These are phyloP conservation scores for Notamacropus eugenii DNA, from an alignment of 2,797 vertebrate species.

Conservation along the genomic window DNA sequence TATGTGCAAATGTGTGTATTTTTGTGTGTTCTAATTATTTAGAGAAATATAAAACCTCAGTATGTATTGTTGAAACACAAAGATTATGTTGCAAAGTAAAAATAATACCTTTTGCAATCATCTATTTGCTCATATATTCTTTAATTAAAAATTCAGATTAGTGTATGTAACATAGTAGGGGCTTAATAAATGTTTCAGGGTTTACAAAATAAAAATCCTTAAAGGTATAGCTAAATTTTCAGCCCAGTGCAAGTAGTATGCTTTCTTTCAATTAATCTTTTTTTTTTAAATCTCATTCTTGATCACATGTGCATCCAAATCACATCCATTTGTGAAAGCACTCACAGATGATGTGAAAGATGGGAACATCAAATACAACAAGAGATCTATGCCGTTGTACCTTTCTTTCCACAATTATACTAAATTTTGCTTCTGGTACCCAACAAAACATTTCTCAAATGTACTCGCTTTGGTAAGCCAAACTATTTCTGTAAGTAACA, in stretches of 20 bases:
- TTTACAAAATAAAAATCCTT: neutral
- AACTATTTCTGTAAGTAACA: neutral
- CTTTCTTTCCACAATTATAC: neutral
- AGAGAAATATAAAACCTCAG: neutral
- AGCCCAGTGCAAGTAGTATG: neutral
- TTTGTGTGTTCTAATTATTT: neutral
- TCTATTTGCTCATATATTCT: neutral
- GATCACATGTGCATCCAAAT: neutral
- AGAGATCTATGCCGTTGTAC: neutral
- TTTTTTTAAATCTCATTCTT: neutral
- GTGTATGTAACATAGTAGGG: neutral
- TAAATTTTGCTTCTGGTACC: neutral
- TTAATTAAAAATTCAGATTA: neutral
- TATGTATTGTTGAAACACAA: neutral
- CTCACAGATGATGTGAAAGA: neutral
- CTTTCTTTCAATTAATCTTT: neutral
- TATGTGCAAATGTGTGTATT: no score
- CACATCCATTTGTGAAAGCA: neutral
- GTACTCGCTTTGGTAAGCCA: neutral
- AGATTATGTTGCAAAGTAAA: neutral
- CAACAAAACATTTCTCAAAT: neutral
- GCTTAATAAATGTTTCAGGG: neutral
- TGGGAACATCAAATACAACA: neutral
- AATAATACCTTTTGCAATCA: neutral
- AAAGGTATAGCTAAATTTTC: neutral